Evolutionary conservation across 1,140 invertebrate species (phyloP).

Genomic region (Papilio polytes): DNA sequence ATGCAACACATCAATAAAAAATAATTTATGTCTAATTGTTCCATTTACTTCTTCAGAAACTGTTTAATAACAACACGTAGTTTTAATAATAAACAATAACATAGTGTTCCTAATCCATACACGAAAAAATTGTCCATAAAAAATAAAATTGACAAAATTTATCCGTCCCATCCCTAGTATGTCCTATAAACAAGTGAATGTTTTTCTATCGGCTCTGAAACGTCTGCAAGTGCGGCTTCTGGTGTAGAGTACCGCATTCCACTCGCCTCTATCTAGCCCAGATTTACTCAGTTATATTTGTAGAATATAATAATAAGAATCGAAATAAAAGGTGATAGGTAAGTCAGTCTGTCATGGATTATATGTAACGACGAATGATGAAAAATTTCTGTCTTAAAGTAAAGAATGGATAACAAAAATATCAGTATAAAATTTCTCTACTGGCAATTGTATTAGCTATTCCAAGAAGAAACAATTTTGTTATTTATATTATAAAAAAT

Average conservation of each 20-base stretch:
- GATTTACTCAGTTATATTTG: background rate
- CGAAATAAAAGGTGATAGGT: no score
- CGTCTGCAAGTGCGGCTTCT: constrained; percentile 49
- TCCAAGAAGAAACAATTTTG: background rate
- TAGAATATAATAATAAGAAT: background rate
- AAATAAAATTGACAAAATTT: background rate
- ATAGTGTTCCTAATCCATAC: no score
- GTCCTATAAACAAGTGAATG: constrained; percentile 56
- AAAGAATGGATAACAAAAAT: background rate
- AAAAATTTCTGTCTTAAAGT: background rate
- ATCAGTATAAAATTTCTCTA: background rate
- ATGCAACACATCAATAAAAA: no score
- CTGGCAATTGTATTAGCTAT: background rate
- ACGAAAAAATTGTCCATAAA: background rate
- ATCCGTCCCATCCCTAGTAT: constrained; percentile 28
- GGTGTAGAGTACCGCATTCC: constrained; percentile 40
- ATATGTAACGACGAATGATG: no score
- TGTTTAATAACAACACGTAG: no score
- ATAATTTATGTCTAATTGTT: no score
- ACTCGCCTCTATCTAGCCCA: background rate
- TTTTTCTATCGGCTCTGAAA: constrained; percentile 63
- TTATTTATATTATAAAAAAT: background rate
- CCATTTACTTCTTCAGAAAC: no score
- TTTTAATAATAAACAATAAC: no score
- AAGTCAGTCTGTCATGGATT: no score